These are phyloP conservation scores for Florisuga fusca DNA, from an alignment of 2,797 vertebrate species.

Conservation along the genomic window DNA sequence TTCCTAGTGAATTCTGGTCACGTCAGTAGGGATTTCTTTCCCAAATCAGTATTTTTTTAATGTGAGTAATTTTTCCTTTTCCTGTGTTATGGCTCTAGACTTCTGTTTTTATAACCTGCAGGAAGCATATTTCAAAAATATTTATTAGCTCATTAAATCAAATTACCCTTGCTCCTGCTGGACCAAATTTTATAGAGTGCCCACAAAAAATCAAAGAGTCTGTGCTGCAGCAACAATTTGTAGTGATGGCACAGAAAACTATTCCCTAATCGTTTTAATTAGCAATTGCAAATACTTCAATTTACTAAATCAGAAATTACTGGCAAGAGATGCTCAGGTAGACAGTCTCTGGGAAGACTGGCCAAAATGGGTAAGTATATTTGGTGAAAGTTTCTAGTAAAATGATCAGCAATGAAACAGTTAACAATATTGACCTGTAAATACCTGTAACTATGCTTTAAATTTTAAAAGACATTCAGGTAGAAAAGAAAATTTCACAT, in stretches of 20 bases:
- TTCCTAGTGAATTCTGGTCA: slow-evolving; percentile 14
- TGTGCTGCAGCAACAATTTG: slow-evolving; percentile 21
- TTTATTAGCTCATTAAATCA: slow-evolving; percentile 74
- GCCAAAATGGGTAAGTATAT: background rate
- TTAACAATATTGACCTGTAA: background rate
- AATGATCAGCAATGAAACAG: background rate
- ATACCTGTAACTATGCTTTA: background rate
- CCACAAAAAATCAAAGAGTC: slow-evolving; percentile 47
- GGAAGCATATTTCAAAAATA: slow-evolving; percentile 68
- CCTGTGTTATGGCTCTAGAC: slow-evolving; percentile 32
- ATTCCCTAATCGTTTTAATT: slow-evolving; percentile 56
- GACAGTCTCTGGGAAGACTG: background rate
- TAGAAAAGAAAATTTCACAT: background rate
- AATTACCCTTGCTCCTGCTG: slow-evolving; percentile 57
- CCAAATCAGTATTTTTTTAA: slow-evolving; percentile 37
- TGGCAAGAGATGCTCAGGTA: background rate
- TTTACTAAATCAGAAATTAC: slow-evolving; percentile 23
- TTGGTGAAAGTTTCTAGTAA: background rate
- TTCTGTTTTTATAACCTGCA: slow-evolving; percentile 63
- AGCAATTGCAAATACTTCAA: slow-evolving; percentile 5
- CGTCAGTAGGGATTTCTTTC: slow-evolving; percentile 1
- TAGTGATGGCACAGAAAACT: slow-evolving; percentile 20
- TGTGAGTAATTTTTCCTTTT: slow-evolving; percentile 27
- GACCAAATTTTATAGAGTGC: slow-evolving; percentile 50
- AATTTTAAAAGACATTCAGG: background rate